phyloP scores from a whole-genome alignment of 2,888 invertebrate species.

The Drosophila nr. medialis region DNA sequence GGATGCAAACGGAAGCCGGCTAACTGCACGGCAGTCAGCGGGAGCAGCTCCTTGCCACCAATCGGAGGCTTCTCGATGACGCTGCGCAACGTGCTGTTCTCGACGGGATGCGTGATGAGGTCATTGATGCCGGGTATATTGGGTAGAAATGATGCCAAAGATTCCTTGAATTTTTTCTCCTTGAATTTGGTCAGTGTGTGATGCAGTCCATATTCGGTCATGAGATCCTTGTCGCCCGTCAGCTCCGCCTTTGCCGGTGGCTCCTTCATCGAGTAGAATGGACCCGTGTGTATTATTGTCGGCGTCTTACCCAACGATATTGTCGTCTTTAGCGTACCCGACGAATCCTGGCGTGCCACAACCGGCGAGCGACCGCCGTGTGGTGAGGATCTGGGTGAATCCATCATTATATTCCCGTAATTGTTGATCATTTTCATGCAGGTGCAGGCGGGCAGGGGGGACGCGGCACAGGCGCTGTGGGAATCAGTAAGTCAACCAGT shows the following conservation, averaged over 20 bases:
- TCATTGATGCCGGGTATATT: constrained; percentile 98
- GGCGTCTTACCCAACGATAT: constrained; percentile 98
- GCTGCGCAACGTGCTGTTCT: constrained; percentile 94
- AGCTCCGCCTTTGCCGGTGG: constrained; percentile 96
- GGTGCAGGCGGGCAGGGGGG: constrained; percentile 1
- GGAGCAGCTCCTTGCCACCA: constrained; percentile 94
- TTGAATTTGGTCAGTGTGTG: constrained; percentile 99
- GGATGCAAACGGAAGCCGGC: constrained; percentile 98
- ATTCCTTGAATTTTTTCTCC: constrained; percentile 97
- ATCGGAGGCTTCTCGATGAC: constrained; percentile 98
- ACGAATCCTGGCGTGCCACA: constrained; percentile 97
- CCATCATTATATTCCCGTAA: constrained; percentile 91
- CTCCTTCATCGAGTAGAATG: constrained; percentile 99
- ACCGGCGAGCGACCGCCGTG: constrained; percentile 98
- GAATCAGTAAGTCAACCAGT: constrained; percentile 15
- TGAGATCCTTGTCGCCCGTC: constrained; percentile 98
- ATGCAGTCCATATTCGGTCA: constrained; percentile 97
- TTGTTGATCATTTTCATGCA: constrained; percentile 81
- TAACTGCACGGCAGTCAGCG: constrained; percentile 93
- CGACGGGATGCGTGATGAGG: constrained; percentile 92
- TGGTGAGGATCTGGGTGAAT: constrained; percentile 98
- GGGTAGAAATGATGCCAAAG: constrained; percentile 96
- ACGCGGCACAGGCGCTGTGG: not conserved
- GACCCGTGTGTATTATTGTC: constrained; percentile 98
- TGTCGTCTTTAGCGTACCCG: constrained; percentile 98